Evolutionary conservation across 2,797 vertebrate species (phyloP).

Genomic region (Sebastes steindachneri): DNA sequence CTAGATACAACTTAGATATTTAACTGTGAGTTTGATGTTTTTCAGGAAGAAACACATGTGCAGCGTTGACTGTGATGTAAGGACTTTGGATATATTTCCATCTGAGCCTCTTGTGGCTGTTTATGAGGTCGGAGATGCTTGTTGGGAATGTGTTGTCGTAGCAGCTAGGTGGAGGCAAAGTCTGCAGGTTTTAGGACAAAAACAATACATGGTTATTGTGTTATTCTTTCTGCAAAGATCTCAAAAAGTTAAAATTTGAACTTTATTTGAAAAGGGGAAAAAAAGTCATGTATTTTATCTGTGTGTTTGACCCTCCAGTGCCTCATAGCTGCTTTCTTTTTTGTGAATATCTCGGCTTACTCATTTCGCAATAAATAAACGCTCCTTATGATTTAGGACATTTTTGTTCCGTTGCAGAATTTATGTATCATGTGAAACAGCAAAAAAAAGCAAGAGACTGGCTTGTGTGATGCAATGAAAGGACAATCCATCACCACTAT

Average conservation of each 20-base stretch:
- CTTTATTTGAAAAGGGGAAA: neutral
- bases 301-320: constrained; percentile 28
- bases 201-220: neutral
- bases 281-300: neutral
- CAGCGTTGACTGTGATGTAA: neutral
- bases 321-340: constrained; percentile 7
- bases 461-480: neutral
- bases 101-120: neutral
- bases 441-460: neutral
- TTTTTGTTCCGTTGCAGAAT: neutral
- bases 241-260: neutral
- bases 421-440: neutral
- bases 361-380: constrained; percentile 4
- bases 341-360: neutral
- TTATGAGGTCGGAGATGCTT: neutral
- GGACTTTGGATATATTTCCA: neutral
- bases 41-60: neutral
- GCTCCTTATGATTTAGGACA: neutral
- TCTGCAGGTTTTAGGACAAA: neutral
- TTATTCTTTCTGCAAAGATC: neutral
- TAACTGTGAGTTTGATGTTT: constrained; percentile 3
- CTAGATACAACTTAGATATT: constrained; percentile 3
- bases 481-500: neutral
- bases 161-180: neutral
- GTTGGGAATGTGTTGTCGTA: neutral